Evolutionary conservation across 37 sponge, comb jelly and placozoan genomes (phyloP), one percentile per base, ranked within the genome.

Genomic region (Agelas oroides): DNA sequence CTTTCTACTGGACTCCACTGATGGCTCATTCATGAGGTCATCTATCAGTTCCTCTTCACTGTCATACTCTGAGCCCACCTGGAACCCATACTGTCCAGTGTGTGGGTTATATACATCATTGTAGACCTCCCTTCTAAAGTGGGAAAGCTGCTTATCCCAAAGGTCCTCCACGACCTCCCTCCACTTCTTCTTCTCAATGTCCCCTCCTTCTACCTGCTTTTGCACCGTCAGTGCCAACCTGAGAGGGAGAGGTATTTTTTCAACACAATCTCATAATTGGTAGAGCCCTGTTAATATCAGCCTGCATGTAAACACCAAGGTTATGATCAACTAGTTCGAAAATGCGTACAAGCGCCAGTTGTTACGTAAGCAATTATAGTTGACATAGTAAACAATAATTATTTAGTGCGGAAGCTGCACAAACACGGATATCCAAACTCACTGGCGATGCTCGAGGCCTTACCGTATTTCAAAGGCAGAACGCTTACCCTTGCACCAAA

Each of bases 81-180:
- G 71, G 34, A 85, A 84, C 1, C 75, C 71, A 73, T 83, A 87
- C n/a, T 33, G 46, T 21, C 65, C 64, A 1, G 81, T 77, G 30
- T 16, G 40, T 20, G 83, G 77, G 39, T 87, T 79, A 59, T 77
- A 78, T 0, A 87, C 92, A n/a, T 87, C 88, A 16, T 59, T 70
- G 28, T 40, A 56, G 56, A 75, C 19, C 23, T 34, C 84, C 31
- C 53, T 57, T 2, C 84, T 20, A 36, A 89, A 65, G 75, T 89
- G 85, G 63, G 85, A 71, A 0, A 89, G 80, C 21, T 24, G 31
- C 15, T 61, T 52, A 1, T 71, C 55, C 90, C 90, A 89, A 14
- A 89, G 55, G 28, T 89, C 73, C 27, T 40, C 67, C 28, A 89
- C 84, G 58, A 82, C 71, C 73, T 83, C 90, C 25, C 40, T 39